phyloP scores from a whole-genome alignment of 2,113 vertebrate genomes.

The Tyrannus savana region DNA sequence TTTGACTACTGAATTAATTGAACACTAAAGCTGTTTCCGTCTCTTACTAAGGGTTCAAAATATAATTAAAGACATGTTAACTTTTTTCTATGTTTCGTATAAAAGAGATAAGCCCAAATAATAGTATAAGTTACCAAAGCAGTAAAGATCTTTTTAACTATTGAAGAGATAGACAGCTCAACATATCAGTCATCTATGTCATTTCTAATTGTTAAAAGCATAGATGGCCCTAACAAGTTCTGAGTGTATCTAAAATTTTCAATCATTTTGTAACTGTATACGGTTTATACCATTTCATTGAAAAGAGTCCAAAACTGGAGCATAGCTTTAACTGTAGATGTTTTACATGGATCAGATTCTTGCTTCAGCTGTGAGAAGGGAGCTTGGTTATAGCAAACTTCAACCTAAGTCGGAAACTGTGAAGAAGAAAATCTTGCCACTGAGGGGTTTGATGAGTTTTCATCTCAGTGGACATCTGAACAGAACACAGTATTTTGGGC shows the following conservation, averaged over 20 bases:
- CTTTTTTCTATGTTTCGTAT: not conserved
- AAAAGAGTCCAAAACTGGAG: not conserved
- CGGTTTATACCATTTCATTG: not conserved
- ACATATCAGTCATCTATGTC: not conserved
- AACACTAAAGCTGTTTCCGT: not conserved
- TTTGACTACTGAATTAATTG: slow-evolving; percentile 25
- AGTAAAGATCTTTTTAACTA: not conserved
- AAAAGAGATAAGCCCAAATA: not conserved
- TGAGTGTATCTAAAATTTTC: not conserved
- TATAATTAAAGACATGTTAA: not conserved
- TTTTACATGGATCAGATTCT: not conserved
- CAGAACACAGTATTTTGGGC: not conserved
- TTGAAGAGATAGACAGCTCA: not conserved
- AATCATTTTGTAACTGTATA: not conserved
- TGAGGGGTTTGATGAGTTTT: not conserved
- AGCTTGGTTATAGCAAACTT: not conserved
- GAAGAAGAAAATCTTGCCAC: not conserved
- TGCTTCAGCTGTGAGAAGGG: accelerated
- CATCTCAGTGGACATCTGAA: not conserved
- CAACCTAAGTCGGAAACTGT: not conserved
- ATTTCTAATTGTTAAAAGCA: not conserved
- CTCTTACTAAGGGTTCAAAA: not conserved
- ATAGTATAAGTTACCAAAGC: not conserved
- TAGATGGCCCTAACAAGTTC: not conserved
- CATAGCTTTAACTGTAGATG: not conserved